phyloP scores from a whole-genome alignment of 2,888 invertebrate species.

The Callinectes sapidus region DNA sequence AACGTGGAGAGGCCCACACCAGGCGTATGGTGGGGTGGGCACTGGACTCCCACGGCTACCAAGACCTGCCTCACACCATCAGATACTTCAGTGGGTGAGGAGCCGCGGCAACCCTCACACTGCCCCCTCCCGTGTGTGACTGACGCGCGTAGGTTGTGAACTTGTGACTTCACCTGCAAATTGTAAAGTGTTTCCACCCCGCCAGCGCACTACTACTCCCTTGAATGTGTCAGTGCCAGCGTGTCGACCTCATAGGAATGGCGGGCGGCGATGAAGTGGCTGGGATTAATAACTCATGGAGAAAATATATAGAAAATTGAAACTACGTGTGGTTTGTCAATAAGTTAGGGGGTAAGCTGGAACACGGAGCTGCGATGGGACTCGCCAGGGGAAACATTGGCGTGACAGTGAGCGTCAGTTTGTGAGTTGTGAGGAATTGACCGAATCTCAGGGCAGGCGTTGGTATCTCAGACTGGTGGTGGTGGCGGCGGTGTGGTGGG shows the following conservation, averaged over 20 bases:
- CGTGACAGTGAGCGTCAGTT: neutral
- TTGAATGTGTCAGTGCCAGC: neutral
- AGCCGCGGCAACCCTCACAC: neutral
- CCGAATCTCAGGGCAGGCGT: neutral
- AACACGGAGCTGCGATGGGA: slow-evolving; percentile 27
- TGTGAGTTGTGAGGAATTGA: neutral
- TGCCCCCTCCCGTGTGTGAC: neutral
- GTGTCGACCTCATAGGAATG: neutral
- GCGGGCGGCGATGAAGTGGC: neutral
- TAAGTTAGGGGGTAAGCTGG: neutral
- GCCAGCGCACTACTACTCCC: neutral
- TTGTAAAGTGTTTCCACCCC: neutral
- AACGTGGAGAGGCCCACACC: neutral
- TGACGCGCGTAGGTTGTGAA: neutral
- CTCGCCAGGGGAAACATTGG: neutral
- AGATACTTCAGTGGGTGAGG: neutral
- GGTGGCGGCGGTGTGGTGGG: neutral
- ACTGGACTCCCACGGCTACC: slow-evolving; percentile 18
- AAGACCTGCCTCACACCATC: slow-evolving; percentile 1
- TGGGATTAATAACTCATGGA: neutral
- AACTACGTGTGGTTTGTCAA: neutral
- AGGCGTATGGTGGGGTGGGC: neutral
- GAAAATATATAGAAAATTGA: neutral
- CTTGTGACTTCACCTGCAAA: neutral
- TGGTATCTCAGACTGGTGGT: neutral